Base-by-base conservation (phyloP, 2,888 invertebrate species). In the Neuroscelio doddi region DNA sequence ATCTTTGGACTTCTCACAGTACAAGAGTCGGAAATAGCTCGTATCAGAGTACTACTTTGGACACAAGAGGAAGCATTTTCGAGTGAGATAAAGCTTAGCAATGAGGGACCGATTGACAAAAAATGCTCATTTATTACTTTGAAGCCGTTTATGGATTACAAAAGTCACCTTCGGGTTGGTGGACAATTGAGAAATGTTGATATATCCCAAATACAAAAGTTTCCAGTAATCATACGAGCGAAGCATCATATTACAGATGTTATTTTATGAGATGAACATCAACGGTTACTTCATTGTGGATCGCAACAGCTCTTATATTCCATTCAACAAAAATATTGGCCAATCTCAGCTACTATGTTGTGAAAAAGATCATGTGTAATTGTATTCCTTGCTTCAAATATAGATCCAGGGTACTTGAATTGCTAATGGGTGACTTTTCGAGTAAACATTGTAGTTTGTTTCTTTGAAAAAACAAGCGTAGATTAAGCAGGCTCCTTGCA, bases 381-480 rank as follows among this genome's bases (percentile, higher is more conserved):
- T 46, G 46, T 15, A 16, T 46, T 1, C 15, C 8, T 4, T 46
- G 46, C 10, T 46, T 46, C 17, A 14, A 12, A 3, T 32, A 10
- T 21, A 30, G 14, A 5, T 32, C 46, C 5, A 12, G n/a, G 17
- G 10, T 7, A 1, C 24, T 21, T 17, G 21, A 26, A 34, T 15
- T 46, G 5, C 12, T 34, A 15, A 32, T 46, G 46, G 46, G 46
- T n/a, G 29, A 46, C 32, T 14, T 34, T 10, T 32, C 34, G 17
- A 27, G 8, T 17, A 21, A 17, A 9, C 14, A 16, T 45, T 3
- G 7, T 14, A 7, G 9, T 29, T 9, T 12, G 64, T 1, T 74
- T 80, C 7, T 83, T 84, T 68, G 45, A 66, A 3, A 15, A 32
- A 9, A 42, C 32, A 9, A 63, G 67, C 7, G 41, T 68, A 1